These are phyloP conservation scores for Dicaeum eximium DNA, from an alignment of 2,113 vertebrate species.

Conservation along the genomic window DNA sequence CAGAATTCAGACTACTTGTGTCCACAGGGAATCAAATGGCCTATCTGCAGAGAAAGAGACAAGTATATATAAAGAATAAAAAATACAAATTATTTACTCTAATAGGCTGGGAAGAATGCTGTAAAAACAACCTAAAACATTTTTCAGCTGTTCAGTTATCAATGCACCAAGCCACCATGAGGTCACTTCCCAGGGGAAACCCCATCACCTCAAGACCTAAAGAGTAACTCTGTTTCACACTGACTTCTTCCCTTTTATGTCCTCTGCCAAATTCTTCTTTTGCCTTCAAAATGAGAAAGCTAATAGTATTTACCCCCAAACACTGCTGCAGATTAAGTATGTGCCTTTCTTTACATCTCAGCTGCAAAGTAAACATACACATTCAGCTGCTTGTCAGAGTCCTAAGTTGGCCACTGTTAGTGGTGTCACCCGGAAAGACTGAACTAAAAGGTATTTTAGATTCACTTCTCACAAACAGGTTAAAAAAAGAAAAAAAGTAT, in stretches of 20 bases:
- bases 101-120: neutral
- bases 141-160: neutral
- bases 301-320: neutral
- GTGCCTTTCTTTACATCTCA: neutral
- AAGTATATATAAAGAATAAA: neutral
- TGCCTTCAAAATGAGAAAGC: neutral
- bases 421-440: neutral
- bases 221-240: neutral
- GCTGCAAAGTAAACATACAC: neutral
- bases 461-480: neutral
- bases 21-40: neutral
- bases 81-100: neutral
- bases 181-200: neutral
- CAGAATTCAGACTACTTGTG: neutral
- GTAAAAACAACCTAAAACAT: neutral
- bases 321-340: neutral
- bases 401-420: fast-evolving
- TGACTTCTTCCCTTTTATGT: neutral
- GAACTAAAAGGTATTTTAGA: neutral
- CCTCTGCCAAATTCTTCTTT: neutral
- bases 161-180: neutral
- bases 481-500: neutral
- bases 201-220: neutral
- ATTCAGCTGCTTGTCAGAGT: neutral
- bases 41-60: neutral